These are phyloP conservation scores for Drosophila lacicola DNA, from an alignment of 2,888 invertebrate genomes.

Conservation along the genomic window DNA sequence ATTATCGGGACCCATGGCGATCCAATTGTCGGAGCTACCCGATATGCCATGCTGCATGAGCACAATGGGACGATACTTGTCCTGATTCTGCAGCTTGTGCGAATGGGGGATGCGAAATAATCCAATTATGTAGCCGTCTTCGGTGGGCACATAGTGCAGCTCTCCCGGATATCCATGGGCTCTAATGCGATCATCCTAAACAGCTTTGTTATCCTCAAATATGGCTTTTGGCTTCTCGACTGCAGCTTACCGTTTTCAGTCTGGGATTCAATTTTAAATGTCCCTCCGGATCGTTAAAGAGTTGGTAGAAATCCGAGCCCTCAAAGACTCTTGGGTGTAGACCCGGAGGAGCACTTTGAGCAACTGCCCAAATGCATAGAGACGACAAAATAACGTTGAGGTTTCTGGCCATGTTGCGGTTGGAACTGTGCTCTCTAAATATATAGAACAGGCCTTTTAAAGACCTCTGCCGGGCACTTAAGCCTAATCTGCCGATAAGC, in stretches of 20 bases:
- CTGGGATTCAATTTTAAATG: conserved; percentile 31
- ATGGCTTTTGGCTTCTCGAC: background rate
- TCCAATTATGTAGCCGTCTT: conserved; percentile 74
- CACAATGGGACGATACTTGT: conserved; percentile 54
- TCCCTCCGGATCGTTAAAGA: conserved; percentile 47
- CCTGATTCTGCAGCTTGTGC: conserved; percentile 56
- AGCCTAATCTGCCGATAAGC: conserved; percentile 31
- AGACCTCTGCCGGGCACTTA: background rate
- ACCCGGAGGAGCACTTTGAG: conserved; percentile 4
- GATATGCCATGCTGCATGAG: conserved; percentile 86
- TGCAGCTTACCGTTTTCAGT: conserved; percentile 32
- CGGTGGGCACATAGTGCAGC: conserved; percentile 86
- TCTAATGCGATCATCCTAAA: conserved; percentile 76
- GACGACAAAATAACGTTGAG: conserved; percentile 10
- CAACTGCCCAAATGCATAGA: conserved; percentile 2
- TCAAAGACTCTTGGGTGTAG: background rate
- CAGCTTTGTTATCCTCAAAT: background rate
- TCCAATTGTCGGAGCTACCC: conserved; percentile 73
- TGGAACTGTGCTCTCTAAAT: conserved; percentile 20
- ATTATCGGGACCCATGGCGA: conserved; percentile 66
- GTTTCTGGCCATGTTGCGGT: conserved; percentile 15
- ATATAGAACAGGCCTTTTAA: conserved; percentile 7
- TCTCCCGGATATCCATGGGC: conserved; percentile 87
- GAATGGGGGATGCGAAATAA: conserved; percentile 77
- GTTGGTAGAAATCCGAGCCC: conserved; percentile 31